Base-by-base conservation (phyloP, 2,888 invertebrate species). In the Pristionchus arcanus region DNA sequence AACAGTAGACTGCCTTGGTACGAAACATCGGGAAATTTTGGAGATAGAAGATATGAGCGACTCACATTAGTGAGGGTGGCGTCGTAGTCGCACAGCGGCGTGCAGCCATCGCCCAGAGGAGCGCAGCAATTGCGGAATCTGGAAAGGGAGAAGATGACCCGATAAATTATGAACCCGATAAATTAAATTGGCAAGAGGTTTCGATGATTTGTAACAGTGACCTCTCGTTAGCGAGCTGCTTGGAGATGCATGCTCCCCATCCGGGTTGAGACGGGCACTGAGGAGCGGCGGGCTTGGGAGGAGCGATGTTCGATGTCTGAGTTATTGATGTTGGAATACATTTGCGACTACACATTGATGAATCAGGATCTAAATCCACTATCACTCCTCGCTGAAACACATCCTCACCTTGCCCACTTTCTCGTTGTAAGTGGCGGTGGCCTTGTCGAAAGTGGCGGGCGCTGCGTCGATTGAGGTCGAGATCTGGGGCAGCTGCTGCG, bases 161-260 rank as follows among this genome's bases (percentile, higher is more conserved):
- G n/a, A n/a, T n/a, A n/a, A n/a, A n/a, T n/a, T 68, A 11, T 28
- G 5, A 49, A 11, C 9, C 11, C 9, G 42, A 49, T 3, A 9
- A 42, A 49, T 7, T 49, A 9, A 0, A 0, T 3, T 49, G 9
- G 42, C 42, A 13, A 9, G 42, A 49, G 0, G 42, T 49, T 49
- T 49, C 42, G 42, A 42, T 42, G 3, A 74, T 74, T 25, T 34
- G 31, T 37, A 1, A 37, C 42, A 37, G 31, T 59, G 34, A 86
- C 86, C 87, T 31, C 71, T 94, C 92, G 59, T 94, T 94, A 55
- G 94, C 94, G 15, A 92, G 89, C 15, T 94, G 93, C 89, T 95
- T 95, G 19, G 93, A 91, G 71, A 95, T 94, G 91, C 95, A 95
- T 34, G 95, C 94, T 89, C 94, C 92, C 94, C 94, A 95, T 90